A percentile compares a stretch with the other conserved stretches of the same genome.
These are phyloP conservation scores for Gasterosteus aculeatus DNA, from an alignment of 2,113 vertebrate genomes.

Conservation along the genomic window DNA sequence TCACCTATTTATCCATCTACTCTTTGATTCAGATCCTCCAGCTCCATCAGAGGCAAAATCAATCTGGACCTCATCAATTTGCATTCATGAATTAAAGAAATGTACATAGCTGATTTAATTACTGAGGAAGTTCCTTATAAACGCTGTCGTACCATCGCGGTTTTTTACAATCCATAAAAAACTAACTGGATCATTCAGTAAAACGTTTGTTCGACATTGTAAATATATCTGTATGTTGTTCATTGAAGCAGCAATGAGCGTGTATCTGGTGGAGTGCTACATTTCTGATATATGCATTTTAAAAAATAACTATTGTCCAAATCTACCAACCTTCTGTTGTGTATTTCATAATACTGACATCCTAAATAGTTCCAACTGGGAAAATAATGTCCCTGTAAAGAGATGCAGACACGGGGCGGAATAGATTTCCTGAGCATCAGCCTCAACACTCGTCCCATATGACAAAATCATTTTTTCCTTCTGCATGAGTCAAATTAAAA, in stretches of 20 bases:
- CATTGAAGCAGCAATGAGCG: not conserved
- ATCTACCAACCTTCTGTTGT: not conserved
- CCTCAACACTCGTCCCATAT: not conserved
- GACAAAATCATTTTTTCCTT: not conserved
- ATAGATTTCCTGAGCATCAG: not conserved
- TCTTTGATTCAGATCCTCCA: not conserved
- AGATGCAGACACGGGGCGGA: not conserved
- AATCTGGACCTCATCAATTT: slow-evolving; percentile 15
- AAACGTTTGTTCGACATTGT: not conserved
- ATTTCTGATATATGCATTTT: not conserved
- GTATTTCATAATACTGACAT: not conserved
- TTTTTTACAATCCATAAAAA: not conserved
- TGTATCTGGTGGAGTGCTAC: not conserved
- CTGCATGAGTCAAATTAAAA: not conserved
- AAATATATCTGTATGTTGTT: not conserved
- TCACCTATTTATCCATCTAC: not conserved
- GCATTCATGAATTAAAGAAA: slow-evolving; percentile 10
- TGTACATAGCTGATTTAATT: slow-evolving; percentile 10
- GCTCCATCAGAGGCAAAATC: slow-evolving; percentile 16
- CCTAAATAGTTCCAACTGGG: not conserved
- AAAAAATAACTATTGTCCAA: not conserved
- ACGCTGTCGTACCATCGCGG: not conserved
- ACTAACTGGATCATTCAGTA: not conserved
- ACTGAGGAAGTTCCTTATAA: not conserved
- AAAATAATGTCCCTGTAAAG: not conserved